Evolutionary conservation across 64 coral and sea anemone genomes (phyloP), one percentile per base, ranked within the genome.

Genomic region (Stichodactyla mertensii): DNA sequence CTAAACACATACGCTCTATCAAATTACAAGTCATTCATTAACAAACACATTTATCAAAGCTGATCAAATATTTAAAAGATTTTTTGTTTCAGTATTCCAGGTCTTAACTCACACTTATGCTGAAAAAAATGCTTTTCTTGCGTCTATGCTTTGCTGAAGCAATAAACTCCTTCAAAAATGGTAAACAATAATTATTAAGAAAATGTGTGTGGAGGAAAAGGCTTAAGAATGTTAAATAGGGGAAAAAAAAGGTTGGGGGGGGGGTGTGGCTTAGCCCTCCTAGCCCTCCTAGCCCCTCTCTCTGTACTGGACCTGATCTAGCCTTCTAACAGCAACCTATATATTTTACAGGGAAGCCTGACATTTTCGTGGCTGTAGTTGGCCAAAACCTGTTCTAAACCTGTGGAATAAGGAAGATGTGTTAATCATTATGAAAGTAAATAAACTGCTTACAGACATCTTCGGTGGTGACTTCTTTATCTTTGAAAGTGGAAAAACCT

Each of bases 101-200:
- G 82, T 83, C 16, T 84, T 83, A 84, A 77, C 61, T 71, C 58
- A 89, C 66, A 61, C 62, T 54, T 71, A 89, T 24, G 64, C 88
- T 56, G 88, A n/a, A 89, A 55, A 89, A 84, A 79, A 51, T 89
- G 51, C 80, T 89, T 26, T 74, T 55, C 28, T 83, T 84, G 55
- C 27, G 80, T 18, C 61, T 89, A 54, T 79, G 88, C 61, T 83
- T 84, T 52, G 64, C 57, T 60, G 79, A 89, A 56, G 88, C 88
- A 54, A 70, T 83, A 71, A 64, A 83, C 52, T 89, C 74, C 78
- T 22, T 60, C 52, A 71, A 54, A 71, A 89, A 67, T 54, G 88
- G 57, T 71, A 78, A 83, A 79, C 4, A 28, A 15, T 5, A 78
- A 10, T 58, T 78, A 45, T 45, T 78, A 0, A 7, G 28, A 78